Base-by-base conservation (phyloP, 2,113 vertebrate species). In the Setophaga kirtlandii region DNA sequence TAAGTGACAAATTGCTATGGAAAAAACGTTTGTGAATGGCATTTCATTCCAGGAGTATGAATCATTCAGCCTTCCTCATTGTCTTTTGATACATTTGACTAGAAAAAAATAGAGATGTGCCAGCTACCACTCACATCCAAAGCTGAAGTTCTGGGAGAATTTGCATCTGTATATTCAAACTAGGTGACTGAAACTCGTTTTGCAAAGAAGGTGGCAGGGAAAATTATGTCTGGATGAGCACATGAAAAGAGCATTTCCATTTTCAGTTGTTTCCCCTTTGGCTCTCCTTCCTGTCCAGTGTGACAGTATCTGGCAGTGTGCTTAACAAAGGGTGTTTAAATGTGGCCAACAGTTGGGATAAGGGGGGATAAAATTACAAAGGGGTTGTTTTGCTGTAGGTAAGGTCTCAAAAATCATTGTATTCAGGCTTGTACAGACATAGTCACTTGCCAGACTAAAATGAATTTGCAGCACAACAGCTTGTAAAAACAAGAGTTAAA, bases 1-100 rank as follows among this genome's bases (percentile, higher is more conserved):
- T 94, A 95, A 95, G 88, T 71, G 92, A 87, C 80, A 93, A 96
- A 97, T 78, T 84, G n/a, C 62, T 82, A 91, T 89, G 94, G 93
- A 94, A 96, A 96, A 95, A 94, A 67, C 65, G 71, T 92, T 96
- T 92, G 76, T 87, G 76, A 96, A 90, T 81, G 83, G 86, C 65
- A 73, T 96, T 94, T 97, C 49, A 87, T 96, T 96, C 90, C 90
- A 50, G 1, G 25, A 37, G 18, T 37, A 14, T 94, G 94, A 96
- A 75, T 96, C 93, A 96, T 23, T 37, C 64, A 62, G 90, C 65
- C 60, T 89, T 95, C 68, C 46, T 96, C 53, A 67, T 93, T 94
- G 88, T 95, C 87, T 93, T 93, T 83, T 69, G 52, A 58, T 94
- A 30, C 53, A 35, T 93, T 75, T 92, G 63, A 77, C 59, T 31